These are phyloP conservation scores for Drosophila elegans DNA, from an alignment of 1,140 invertebrate species.

Conservation along the genomic window DNA sequence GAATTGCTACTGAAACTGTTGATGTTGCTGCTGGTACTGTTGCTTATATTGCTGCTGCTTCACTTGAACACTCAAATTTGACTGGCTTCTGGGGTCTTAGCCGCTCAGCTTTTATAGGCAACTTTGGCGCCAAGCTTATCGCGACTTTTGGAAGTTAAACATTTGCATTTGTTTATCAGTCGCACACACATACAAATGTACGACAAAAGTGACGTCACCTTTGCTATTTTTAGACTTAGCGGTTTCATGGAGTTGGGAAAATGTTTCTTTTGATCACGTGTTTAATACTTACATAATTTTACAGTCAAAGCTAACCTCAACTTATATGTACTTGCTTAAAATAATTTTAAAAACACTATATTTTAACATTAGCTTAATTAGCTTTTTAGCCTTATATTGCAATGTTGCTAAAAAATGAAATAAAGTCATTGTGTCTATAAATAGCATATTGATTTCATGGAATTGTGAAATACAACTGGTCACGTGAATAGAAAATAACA, in stretches of 20 bases:
- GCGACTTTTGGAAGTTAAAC: conserved; percentile 14
- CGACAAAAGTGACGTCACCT: conserved; percentile 8
- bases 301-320: neutral
- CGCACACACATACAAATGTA: conserved; percentile 3
- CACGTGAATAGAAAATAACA: too few species aligned
- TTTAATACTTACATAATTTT: conserved; percentile 13
- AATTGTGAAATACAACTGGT: neutral
- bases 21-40: conserved; percentile 2
- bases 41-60: conserved; percentile 17
- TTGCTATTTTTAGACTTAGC: conserved; percentile 21
- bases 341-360: neutral
- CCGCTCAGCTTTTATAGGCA: conserved; percentile 28
- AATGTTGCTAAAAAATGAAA: too few species aligned
- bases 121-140: conserved; percentile 41
- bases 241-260: neutral
- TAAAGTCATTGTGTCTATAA: neutral
- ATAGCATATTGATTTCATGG: neutral
- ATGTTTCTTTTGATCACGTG: conserved; percentile 19
- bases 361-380: too few species aligned
- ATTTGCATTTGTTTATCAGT: conserved; percentile 23
- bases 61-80: conserved; percentile 23
- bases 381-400: too few species aligned
- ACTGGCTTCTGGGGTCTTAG: conserved; percentile 9
- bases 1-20: neutral
- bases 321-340: neutral